These are phyloP conservation scores for Hippocampus zosterae DNA, from an alignment of 2,113 vertebrate species.

Conservation along the genomic window DNA sequence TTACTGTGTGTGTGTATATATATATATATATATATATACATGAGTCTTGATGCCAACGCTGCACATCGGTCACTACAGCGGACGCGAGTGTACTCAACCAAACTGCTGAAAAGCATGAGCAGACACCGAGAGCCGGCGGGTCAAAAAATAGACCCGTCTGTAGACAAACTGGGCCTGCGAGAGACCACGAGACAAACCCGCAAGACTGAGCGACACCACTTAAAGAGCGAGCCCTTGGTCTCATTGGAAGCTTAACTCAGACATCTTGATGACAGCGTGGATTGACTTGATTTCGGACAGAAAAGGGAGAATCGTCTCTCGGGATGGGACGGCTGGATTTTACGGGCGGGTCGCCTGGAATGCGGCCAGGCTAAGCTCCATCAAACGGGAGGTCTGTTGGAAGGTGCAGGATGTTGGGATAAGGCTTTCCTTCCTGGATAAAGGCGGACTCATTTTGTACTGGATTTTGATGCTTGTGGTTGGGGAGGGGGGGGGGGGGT, in stretches of 20 bases:
- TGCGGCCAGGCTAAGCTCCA: conserved; percentile 33
- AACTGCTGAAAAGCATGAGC: neutral
- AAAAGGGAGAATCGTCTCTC: conserved; percentile 5
- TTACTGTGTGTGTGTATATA: too few species aligned
- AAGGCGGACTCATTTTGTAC: conserved; percentile 19
- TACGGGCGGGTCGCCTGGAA: conserved; percentile 13
- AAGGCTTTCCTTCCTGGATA: conserved; percentile 3
- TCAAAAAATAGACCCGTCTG: conserved; percentile 49
- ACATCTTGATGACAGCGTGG: conserved; percentile 7
- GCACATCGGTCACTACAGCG: neutral
- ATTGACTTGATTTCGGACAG: neutral
- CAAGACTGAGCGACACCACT: conserved; percentile 40
- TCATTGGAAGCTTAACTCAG: conserved; percentile 23
- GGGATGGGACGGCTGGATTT: conserved; percentile 31
- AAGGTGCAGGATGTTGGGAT: conserved; percentile 30
- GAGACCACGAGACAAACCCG: conserved; percentile 54
- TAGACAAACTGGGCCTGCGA: conserved; percentile 44
- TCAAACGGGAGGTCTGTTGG: conserved; percentile 24
- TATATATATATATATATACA: too few species aligned
- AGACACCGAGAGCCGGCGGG: conserved; percentile 11
- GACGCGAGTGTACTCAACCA: neutral
- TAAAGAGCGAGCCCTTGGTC: conserved; percentile 18
- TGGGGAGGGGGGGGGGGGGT: too few species aligned
- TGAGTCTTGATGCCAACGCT: neutral
- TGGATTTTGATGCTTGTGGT: neutral